Evolutionary conservation across 1,140 invertebrate genomes (phyloP).

Genomic region (Diprion similis): DNA sequence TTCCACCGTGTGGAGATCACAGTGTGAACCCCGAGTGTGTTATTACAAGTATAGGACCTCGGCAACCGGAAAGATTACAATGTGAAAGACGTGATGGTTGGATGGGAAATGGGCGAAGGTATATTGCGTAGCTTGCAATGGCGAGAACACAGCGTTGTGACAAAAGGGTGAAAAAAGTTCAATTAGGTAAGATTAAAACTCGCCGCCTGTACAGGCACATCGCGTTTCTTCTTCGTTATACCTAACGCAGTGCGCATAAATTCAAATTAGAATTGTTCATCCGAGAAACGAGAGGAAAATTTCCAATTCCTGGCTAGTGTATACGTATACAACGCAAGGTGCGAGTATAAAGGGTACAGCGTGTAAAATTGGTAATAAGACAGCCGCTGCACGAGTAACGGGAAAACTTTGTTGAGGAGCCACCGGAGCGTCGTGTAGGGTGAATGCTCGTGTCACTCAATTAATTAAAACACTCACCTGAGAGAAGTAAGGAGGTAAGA

Average conservation of each 20-base stretch:
- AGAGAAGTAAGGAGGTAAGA: constrained; percentile 85
- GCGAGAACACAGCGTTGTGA: background rate
- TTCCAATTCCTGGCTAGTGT: no score
- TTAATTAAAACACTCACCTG: constrained; percentile 68
- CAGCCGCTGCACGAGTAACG: background rate
- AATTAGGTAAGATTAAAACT: background rate
- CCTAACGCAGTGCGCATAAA: background rate
- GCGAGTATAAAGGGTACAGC: background rate
- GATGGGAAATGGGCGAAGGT: background rate
- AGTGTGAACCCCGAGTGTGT: background rate
- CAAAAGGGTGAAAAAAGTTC: background rate
- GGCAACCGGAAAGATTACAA: no score
- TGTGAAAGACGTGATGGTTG: no score
- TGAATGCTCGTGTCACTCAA: no score
- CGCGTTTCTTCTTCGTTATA: background rate
- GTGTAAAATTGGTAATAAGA: background rate
- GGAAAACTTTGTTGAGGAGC: background rate
- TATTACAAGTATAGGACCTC: background rate
- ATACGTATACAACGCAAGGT: background rate
- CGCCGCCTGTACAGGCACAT: no score
- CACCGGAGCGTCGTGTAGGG: background rate
- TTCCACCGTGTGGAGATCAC: background rate
- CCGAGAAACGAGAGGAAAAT: background rate
- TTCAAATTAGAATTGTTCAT: background rate
- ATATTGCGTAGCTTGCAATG: background rate